Evolutionary conservation across 1,140 invertebrate species (phyloP), one percentile per base, ranked within the genome.

Genomic region (Helicoverpa zea): DNA sequence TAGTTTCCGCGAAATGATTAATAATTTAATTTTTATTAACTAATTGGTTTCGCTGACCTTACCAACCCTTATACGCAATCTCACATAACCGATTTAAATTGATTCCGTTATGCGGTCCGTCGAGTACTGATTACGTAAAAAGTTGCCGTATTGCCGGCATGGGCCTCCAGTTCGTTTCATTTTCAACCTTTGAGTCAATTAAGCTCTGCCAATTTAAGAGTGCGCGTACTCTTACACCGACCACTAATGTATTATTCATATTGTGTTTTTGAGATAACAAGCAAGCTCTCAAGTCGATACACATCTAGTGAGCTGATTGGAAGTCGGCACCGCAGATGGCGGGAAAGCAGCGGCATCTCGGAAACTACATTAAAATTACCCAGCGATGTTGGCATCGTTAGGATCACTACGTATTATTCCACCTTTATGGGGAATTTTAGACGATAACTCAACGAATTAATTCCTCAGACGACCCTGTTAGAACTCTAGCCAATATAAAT

Each of bases 201-300:
- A 95, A 94, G 90, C 89, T 90, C 91, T 82, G 90, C 92, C 93
- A 91, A 93, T 94, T 94, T 92, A 92, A 92, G 90, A 90, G 88
- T 90, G 89, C 89, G 88, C 86, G 87, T 89, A 89, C 88, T 83
- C 83, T 83, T 79, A 79, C 76, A 86, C 84, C 86, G 86, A 81
- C 84, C 85, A 85, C 91, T 94, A 86, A 94, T 95, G 94, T 91
- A 93, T 95, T 95, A 95, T 95, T 95, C 92, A 95, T 95, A 94
- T 91, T 93, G 89, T 92, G 91, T 93, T 92, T 94, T 94, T 94
- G 90, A 94, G 93, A 95, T 95, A 95, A 95, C 93, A 94, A 95
- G 93, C 89, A 86, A 84, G 81, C 87, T 90, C 88, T 92, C 88
- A 90, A 91, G 87, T 89, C 92, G 92, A 95, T 95, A 95, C 88